Base-by-base conservation (phyloP, 2,113 vertebrate genomes). In the Anhinga rufa region DNA sequence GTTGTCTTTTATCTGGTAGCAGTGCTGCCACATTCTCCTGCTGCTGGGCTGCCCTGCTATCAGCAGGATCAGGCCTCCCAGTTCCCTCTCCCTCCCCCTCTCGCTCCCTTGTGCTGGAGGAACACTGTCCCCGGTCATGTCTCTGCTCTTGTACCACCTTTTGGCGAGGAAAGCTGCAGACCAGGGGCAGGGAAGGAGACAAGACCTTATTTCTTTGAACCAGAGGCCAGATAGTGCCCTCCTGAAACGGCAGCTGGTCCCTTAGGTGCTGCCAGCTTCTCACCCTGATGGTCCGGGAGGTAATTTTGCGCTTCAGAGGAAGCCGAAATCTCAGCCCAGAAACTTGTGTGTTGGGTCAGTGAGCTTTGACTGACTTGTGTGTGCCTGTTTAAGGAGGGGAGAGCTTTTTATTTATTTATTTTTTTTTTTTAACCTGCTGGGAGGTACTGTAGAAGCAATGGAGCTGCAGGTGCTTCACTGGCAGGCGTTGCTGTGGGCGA, bases 51-150 rank as follows among this genome's bases (percentile, higher is more conserved):
- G 52, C 64, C 44, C 36, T 52, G 60, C 72, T 36, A 0, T 52
- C 3, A 2, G 64, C 21, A 51, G 69, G 60, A 64, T 86, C 38
- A 19, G 49, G 21, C 57, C 24, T 66, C 65, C 29, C 17, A 7
- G 49, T 40, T 92, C 71, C 44, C 40, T 79, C 4, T 1, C 49
- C 12, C 18, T 70, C 17, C 7, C 24, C 12, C 24, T 60, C 55
- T 55, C 14, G 9, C 55, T 74, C 32, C 34, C 40, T 61, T 14
- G 5, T 71, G 64, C 60, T 40, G 46, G 48, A 38, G 26, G 31
- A 68, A 24, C 36, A 0, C n/a, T 24, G 34, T 31, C 4, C 12
- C 32, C 0, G 2, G 46, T 12, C 18, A 4, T 6, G 14, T 15
- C 48, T 55, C 40, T 44, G 28, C 24, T 71, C 65, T 46, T 1